These are phyloP conservation scores for Pelusios castaneus DNA, from an alignment of 2,113 vertebrate species.

Conservation along the genomic window DNA sequence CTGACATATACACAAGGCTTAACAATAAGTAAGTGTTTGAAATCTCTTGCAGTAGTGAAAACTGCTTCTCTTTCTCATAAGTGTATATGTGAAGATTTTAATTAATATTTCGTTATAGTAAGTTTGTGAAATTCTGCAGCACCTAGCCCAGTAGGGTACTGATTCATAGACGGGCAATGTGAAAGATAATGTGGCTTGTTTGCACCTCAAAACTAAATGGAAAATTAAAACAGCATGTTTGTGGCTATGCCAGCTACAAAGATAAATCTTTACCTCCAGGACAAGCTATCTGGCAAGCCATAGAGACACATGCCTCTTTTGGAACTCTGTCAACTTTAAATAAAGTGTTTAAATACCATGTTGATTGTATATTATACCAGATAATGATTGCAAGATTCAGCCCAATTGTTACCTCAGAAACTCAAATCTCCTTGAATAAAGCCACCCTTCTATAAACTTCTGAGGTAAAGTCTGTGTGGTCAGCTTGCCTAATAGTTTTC, in stretches of 20 bases:
- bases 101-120: slow-evolving; percentile 63
- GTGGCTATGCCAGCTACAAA: neutral
- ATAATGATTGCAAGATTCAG: neutral
- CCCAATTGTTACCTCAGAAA: too few species aligned
- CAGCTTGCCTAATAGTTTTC: too few species aligned
- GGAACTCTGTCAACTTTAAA: neutral
- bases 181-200: slow-evolving; percentile 40
- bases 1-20: neutral
- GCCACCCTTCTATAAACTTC: too few species aligned
- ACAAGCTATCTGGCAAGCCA: neutral
- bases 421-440: too few species aligned
- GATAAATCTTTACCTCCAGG: neutral
- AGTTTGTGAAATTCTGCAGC: slow-evolving; percentile 49
- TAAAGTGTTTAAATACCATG: too few species aligned
- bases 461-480: too few species aligned
- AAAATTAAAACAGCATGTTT: neutral
- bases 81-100: slow-evolving; percentile 47
- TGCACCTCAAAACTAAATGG: slow-evolving; percentile 6
- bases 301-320: neutral
- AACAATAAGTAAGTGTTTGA: slow-evolving; percentile 64
- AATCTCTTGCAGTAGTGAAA: slow-evolving; percentile 39
- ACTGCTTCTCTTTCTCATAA: slow-evolving; percentile 15
- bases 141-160: slow-evolving; percentile 8
- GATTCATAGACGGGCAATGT: slow-evolving; percentile 47
- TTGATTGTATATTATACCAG: neutral